Evolutionary conservation across 2,113 vertebrate species (phyloP), one percentile per base, ranked within the genome.

Genomic region (Cynopterus brachyotis): DNA sequence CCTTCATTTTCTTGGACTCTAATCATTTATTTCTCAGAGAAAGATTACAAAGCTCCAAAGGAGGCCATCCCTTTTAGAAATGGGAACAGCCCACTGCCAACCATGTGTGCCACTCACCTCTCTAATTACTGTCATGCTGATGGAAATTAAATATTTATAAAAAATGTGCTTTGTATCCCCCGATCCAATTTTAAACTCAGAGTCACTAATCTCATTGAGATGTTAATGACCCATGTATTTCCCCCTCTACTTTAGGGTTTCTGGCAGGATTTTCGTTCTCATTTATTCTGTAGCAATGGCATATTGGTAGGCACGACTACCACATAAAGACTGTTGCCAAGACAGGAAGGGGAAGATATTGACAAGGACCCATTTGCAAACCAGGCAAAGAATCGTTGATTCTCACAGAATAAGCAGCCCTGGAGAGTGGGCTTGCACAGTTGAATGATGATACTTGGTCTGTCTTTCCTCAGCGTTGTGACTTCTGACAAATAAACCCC

Each of bases 71-170:
- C 10, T 67, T 79, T 53, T 42, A 88, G 96, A 97, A 97, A 53
- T 47, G 28, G 17, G 98, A 96, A 89, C 89, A 97, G 96, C 93
- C 94, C 37, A 55, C 92, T 96, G 97, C 96, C 96, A 92, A 93
- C 96, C 94, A 89, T 78, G 95, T 78, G 59, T 86, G 92, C 96
- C 69, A 66, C 79, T 97, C 92, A 66, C 66, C 87, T 96, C 87
- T 87, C 91, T 98, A 98, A 98, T 98, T 98, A 98, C 97, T 96
- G 93, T 94, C 93, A 94, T 95, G 91, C 91, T 98, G 98, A 97
- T 37, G 72, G 94, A 98, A 95, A 97, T 98, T 98, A 98, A 98
- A 98, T 98, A 98, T 98, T 98, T 98, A 98, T 98, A 97, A 98
- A 98, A 96, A 98, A 98, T 93, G 92, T 96, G 96, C 97, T 98